Base-by-base conservation (phyloP, 1,140 invertebrate genomes). In the Pachypeltis micranthus region DNA sequence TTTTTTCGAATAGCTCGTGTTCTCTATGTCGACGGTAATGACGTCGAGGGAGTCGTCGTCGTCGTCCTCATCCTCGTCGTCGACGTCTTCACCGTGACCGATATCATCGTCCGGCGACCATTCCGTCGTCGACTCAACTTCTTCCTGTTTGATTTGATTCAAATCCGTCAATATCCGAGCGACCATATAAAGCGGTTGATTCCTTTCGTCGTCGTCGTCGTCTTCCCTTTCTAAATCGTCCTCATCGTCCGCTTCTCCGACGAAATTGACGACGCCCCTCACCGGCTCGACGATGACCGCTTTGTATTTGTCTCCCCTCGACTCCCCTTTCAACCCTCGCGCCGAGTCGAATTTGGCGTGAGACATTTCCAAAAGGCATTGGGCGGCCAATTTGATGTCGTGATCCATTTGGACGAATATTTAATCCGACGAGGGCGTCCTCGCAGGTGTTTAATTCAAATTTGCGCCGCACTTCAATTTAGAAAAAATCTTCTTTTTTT, bases 101-200 rank as follows among this genome's bases (percentile, higher is more conserved):
- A 59, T 39, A n/a, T n/a, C n/a, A 25, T 63, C 61, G 12, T 65
- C 63, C 14, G 31, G 23, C 12, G 39, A 27, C 1, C 23, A 24
- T 2, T 63, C 65, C 14, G 55, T 44, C 14, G 55, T 44, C 14
- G 21, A 27, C 12, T 71, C 73, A 31, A 75, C 78, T 10, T 75
- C 75, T 66, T 81, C 79, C 67, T 81, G 80, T 67, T 78, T 77
- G 60, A 79, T 77, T 61, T 76, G 72, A 21, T 75, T 79, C 31
- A 83, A 70, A 71, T 83, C 81, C 14, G 81, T 79, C 27, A 84
- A 71, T 63, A 84, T 83, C 39, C 81, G 70, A 16, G 80, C 80
- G 19, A 83, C 79, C 75, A 80, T 80, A 70, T 79, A 82, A 59
- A 77, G 75, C 26, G 79, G 67, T 47, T 51, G 31, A 12, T 67